These are phyloP conservation scores for Spodoptera frugiperda DNA, from an alignment of 1,140 invertebrate genomes.

Conservation along the genomic window DNA sequence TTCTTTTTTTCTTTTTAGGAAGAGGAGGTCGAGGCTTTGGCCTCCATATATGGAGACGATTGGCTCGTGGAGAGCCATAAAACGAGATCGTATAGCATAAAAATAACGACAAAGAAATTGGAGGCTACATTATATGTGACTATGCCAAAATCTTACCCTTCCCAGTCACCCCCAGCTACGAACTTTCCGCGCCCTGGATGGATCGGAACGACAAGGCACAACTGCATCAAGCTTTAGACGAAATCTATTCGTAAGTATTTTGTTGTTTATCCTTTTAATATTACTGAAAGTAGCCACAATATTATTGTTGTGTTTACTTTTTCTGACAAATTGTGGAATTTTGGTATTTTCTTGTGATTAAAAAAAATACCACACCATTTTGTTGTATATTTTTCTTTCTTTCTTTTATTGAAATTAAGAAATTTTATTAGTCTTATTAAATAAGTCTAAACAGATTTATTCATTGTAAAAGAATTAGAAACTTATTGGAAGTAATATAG, in stretches of 20 bases:
- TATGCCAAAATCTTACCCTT: constrained; percentile 89
- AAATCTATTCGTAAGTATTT: constrained; percentile 89
- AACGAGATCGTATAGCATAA: constrained; percentile 87
- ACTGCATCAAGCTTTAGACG: constrained; percentile 87
- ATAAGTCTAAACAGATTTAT: too few relatives aligned
- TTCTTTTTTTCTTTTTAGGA: constrained; percentile 72
- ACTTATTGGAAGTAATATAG: too few relatives aligned
- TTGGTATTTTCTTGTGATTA: too few relatives aligned
- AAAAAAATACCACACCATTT: too few relatives aligned
- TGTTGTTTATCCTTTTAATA: neutral
- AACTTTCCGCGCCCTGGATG: constrained; percentile 91
- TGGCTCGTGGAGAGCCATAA: constrained; percentile 88
- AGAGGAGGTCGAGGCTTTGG: constrained; percentile 92
- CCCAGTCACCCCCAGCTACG: constrained; percentile 88
- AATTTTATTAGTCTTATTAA: too few relatives aligned
- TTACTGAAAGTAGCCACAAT: too few relatives aligned
- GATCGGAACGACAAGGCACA: constrained; percentile 86
- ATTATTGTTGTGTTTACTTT: neutral
- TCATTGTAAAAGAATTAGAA: too few relatives aligned
- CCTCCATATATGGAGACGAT: constrained; percentile 91
- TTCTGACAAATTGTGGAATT: too few relatives aligned
- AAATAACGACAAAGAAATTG: constrained; percentile 81
- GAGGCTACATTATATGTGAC: constrained; percentile 87
- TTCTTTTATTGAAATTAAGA: too few relatives aligned
- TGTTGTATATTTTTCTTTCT: too few relatives aligned